Conservation (phyloP, 2,797 vertebrate species). For the Gallinago solitaria region DNA sequence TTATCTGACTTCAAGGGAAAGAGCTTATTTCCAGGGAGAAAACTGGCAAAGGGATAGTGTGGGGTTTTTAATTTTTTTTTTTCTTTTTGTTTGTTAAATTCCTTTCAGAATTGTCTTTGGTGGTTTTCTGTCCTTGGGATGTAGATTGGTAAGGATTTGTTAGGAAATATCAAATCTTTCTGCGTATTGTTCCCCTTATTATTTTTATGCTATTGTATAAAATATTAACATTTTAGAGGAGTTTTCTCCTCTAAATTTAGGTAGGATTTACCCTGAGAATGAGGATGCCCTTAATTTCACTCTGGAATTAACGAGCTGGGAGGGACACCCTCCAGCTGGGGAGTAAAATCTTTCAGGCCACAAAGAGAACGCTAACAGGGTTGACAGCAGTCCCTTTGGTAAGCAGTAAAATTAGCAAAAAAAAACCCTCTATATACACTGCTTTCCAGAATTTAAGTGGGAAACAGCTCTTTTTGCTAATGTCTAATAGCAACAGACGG, state of each 20-base stretch:
- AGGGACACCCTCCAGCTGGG: not conserved
- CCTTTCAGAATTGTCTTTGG: not conserved
- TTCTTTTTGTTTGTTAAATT: not conserved
- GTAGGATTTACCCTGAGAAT: not conserved
- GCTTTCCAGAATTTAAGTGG: not conserved
- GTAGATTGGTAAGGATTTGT: not conserved
- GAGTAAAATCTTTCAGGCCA: not conserved
- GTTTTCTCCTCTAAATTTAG: not conserved
- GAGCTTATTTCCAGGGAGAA: not conserved
- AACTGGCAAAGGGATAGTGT: not conserved
- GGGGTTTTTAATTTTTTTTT: not conserved
- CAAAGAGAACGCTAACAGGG: rapidly evolving
- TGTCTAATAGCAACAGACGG: not conserved
- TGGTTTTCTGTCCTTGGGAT: not conserved
- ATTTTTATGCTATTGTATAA: not conserved
- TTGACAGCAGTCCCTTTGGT: not conserved
- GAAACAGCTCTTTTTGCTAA: not conserved
- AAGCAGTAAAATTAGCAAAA: not conserved
- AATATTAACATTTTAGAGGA: not conserved
- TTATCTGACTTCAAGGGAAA: not conserved
- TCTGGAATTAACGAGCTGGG: not conserved
- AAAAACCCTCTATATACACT: not conserved
- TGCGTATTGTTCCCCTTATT: not conserved
- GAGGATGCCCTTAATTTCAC: not conserved
- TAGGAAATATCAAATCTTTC: not conserved